Evolutionary conservation across 2,113 vertebrate genomes (phyloP).

Genomic region (Podarcis cretensis): DNA sequence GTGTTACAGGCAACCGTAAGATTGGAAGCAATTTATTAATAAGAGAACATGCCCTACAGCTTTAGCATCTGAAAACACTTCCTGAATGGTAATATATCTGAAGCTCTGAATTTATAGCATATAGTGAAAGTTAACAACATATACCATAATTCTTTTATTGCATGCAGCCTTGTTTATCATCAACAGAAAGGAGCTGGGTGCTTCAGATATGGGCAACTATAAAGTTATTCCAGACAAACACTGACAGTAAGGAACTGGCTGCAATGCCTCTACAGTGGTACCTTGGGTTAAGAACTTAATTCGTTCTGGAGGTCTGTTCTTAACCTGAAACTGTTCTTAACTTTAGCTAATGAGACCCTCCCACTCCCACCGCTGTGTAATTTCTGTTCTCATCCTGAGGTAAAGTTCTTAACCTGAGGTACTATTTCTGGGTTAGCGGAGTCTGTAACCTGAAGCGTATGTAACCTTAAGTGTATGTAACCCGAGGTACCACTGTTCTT

Average conservation of each 20-base stretch:
- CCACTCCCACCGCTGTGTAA: fast-evolving
- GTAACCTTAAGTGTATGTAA: too few relatives aligned
- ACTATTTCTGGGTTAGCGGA: too few relatives aligned
- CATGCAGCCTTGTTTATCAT: conserved; percentile 29
- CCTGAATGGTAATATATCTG: conserved; percentile 27
- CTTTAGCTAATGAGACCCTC: too few relatives aligned
- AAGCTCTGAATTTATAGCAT: conserved; percentile 27
- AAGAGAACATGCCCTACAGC: conserved; percentile 48
- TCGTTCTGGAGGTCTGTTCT: too few relatives aligned
- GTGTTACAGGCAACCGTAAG: conserved; percentile 46
- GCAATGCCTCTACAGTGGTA: not conserved
- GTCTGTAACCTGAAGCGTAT: too few relatives aligned
- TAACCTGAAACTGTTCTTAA: too few relatives aligned
- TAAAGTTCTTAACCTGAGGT: too few relatives aligned
- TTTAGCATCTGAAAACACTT: conserved; percentile 50
- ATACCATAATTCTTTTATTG: conserved; percentile 31
- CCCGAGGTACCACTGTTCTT: not conserved
- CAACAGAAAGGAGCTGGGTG: not conserved
- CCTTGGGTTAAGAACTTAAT: too few relatives aligned
- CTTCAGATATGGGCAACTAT: not conserved
- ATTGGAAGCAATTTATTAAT: conserved; percentile 62
- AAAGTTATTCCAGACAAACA: not conserved
- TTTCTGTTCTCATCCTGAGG: too few relatives aligned
- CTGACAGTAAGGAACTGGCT: fast-evolving
- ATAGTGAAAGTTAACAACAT: conserved; percentile 42